A percentile compares a stretch with the other conserved stretches of the same genome.
Evolutionary conservation across 2,113 vertebrate species (phyloP).

Genomic region (Larimichthys crocea): DNA sequence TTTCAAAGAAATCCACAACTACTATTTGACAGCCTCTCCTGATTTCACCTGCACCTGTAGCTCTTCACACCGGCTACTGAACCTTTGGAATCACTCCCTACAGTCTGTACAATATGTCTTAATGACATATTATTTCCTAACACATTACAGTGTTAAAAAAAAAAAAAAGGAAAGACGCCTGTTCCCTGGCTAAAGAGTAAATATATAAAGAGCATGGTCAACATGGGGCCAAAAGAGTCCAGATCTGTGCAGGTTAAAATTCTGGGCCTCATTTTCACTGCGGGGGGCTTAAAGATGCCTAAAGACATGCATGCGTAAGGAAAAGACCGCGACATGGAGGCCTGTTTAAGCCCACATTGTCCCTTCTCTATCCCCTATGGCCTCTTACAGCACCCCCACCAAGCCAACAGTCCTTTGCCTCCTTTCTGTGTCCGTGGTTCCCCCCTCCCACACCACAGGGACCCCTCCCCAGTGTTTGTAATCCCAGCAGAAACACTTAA

Average conservation of each 20-base stretch:
- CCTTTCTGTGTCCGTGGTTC: slow-evolving; percentile 72
- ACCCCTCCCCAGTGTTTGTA: slow-evolving; percentile 95
- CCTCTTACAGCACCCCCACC: slow-evolving; percentile 80
- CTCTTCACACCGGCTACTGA: background rate
- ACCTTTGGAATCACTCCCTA: slow-evolving; percentile 10
- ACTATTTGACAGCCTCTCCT: background rate
- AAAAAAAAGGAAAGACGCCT: slow-evolving; percentile 1
- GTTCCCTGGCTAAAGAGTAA: slow-evolving; percentile 38
- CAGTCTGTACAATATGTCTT: slow-evolving; percentile 23
- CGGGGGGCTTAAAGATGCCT: slow-evolving; percentile 77
- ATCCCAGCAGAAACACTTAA: slow-evolving; percentile 99
- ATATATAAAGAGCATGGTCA: slow-evolving; percentile 55
- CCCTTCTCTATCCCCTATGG: slow-evolving; percentile 70
- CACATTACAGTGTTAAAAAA: slow-evolving; percentile 25
- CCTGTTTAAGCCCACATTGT: slow-evolving; percentile 84
- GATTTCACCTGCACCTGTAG: slow-evolving; percentile 23
- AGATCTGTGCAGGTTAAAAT: slow-evolving; percentile 77
- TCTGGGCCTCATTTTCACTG: slow-evolving; percentile 76
- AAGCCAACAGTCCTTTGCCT: slow-evolving; percentile 79
- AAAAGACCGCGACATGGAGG: slow-evolving; percentile 75
- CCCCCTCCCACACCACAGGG: slow-evolving; percentile 91
- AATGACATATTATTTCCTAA: slow-evolving; percentile 26
- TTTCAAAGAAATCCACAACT: background rate
- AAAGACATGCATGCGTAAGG: slow-evolving; percentile 79
- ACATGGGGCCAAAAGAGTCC: slow-evolving; percentile 53